Evolutionary conservation across 2,888 invertebrate genomes (phyloP).

Genomic region (Phorcus lineatus): DNA sequence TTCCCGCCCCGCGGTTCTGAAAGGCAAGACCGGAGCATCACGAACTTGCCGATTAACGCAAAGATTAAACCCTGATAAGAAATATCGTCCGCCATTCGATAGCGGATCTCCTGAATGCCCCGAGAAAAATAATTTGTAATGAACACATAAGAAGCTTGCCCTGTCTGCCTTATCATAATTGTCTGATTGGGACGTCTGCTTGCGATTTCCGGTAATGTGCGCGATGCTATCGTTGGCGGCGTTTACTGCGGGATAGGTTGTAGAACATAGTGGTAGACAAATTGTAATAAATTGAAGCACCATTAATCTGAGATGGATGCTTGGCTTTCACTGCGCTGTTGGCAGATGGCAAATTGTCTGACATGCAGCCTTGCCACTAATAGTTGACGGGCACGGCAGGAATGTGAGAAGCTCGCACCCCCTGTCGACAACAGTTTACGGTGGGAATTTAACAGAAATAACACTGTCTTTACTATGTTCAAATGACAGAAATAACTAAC

Average conservation of each 20-base stretch:
- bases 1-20: conserved; percentile 11
- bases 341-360: conserved; percentile 29
- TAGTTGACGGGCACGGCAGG: neutral
- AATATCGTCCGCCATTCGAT: conserved; percentile 44
- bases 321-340: conserved; percentile 14
- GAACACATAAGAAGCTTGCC: conserved; percentile 34
- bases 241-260: conserved; percentile 26
- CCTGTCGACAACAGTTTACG: conserved; percentile 9
- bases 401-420: neutral
- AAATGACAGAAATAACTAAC: conserved; percentile 12
- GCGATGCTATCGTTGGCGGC: conserved; percentile 22
- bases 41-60: conserved; percentile 27
- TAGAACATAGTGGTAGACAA: conserved; percentile 27
- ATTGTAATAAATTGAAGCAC: conserved; percentile 36
- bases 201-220: conserved; percentile 31
- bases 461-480: conserved; percentile 4
- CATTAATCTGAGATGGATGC: conserved; percentile 28
- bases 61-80: conserved; percentile 35
- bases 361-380: conserved; percentile 8
- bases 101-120: conserved; percentile 36
- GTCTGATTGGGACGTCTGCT: conserved; percentile 32
- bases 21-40: conserved; percentile 23
- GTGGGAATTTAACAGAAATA: conserved; percentile 19
- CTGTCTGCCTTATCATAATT: conserved; percentile 30
- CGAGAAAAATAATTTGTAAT: conserved; percentile 41